Percentiles rank a stretch among this genome's conserved stretches.
Evolutionary conservation across 2,113 vertebrate genomes (phyloP).

Genomic region (Indicator indicator): DNA sequence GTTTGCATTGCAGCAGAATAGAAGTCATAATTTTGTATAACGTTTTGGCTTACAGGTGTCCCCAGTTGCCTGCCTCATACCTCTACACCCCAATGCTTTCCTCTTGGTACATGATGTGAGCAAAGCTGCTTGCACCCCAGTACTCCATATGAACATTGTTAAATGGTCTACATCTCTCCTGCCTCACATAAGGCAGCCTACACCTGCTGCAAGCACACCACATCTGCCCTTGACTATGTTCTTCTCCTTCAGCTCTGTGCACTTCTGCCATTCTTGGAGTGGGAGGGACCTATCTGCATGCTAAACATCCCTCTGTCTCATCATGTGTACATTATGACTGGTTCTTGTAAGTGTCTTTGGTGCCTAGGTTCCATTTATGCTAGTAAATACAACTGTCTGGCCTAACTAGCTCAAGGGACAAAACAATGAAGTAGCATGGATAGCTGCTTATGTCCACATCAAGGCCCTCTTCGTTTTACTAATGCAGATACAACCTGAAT

Average conservation of each 20-base stretch:
- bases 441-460: rapidly evolving
- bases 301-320: neutral
- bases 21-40: neutral
- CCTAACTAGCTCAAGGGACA: neutral
- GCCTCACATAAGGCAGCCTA: neutral
- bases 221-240: no score
- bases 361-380: neutral
- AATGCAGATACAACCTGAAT: neutral
- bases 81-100: neutral
- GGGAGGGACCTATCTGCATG: neutral
- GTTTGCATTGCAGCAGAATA: neutral
- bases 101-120: neutral
- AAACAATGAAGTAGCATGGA: neutral
- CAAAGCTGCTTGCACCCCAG: neutral
- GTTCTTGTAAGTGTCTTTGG: neutral
- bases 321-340: neutral
- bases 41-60: neutral
- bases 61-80: rapidly evolving
- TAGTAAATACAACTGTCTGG: neutral
- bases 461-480: neutral
- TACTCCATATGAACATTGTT: neutral
- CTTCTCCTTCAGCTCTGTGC: neutral
- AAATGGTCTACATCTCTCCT: neutral
- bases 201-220: neutral
- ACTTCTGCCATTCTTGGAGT: neutral